Percentiles rank a stretch among this genome's conserved stretches.
These are phyloP conservation scores for Bathynomus jamesi DNA, from an alignment of 1,140 invertebrate genomes.

Conservation along the genomic window DNA sequence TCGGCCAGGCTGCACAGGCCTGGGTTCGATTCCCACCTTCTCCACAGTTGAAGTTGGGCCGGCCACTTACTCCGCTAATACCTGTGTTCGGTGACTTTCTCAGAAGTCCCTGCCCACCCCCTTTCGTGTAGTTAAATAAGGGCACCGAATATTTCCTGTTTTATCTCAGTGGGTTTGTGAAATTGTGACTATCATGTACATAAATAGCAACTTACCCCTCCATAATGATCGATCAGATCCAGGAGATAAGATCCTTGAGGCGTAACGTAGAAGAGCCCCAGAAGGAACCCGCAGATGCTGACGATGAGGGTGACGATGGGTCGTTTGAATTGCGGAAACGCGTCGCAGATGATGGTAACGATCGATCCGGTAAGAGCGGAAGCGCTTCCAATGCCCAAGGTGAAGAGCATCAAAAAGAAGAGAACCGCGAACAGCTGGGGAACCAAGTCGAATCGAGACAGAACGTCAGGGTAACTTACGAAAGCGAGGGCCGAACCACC, in stretches of 20 bases:
- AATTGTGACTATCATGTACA: no score
- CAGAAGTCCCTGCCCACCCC: no score
- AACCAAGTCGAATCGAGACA: slow-evolving; percentile 54
- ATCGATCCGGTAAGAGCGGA: slow-evolving; percentile 44
- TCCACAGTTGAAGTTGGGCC: no score
- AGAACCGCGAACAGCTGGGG: slow-evolving; percentile 45
- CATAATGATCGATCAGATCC: slow-evolving; percentile 75
- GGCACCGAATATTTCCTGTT: no score
- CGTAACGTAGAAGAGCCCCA: slow-evolving; percentile 63
- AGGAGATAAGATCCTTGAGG: slow-evolving; percentile 79
- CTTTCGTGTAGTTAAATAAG: no score
- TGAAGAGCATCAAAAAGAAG: slow-evolving; percentile 48
- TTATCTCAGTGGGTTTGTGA: no score
- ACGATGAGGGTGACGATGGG: slow-evolving; percentile 52
- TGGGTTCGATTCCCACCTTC: no score
- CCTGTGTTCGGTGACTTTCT: no score
- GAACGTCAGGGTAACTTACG: slow-evolving; percentile 77
- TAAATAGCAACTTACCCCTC: slow-evolving; percentile 45
- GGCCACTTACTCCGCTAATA: no score
- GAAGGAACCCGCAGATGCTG: slow-evolving; percentile 54
- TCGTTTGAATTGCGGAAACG: slow-evolving; percentile 50
- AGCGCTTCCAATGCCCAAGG: slow-evolving; percentile 52
- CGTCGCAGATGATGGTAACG: slow-evolving; percentile 49
- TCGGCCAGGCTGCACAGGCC: no score
- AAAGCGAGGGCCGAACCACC: slow-evolving; percentile 55